Evolutionary conservation across 1,140 invertebrate genomes (phyloP), one percentile per base, ranked within the genome.

Genomic region (Drosophila rhopaloa): DNA sequence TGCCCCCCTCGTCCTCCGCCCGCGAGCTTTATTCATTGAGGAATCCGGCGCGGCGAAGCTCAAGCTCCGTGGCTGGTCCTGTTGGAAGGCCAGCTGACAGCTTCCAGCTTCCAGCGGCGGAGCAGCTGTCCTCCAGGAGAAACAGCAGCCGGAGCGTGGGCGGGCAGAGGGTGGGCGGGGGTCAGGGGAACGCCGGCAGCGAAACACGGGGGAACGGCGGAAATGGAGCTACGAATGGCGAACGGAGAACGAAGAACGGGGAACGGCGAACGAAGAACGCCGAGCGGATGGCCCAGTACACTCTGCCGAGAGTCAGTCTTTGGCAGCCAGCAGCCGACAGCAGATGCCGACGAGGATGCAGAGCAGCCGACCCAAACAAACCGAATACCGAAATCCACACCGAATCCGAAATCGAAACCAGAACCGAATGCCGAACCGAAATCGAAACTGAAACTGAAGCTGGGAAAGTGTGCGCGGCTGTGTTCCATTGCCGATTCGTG

Each of bases 21-120:
- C 10, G 48, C 53, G 63, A 83, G 81, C 81, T 84, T 80, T 82
- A 76, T 84, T 84, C 81, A 84, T 84, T 84, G 72, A 84, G 55
- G 50, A 84, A 76, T 57, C 53, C 37, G 16, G 54, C 16, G n/a
- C 44, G 66, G 63, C 63, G n/a, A 65, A 68, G 67, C 63, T 41
- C 40, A n/a, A 29, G 67, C 63, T 56, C 9, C 19, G 8, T 43
- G 27, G n/a, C 43, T 10, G 16, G 50, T 29, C 13, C 27, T 14
- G 50, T 44, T 83, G 80, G 70, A 70, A 83, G 56, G 44, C 65
- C 75, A 82, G 80, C 80, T 82, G 80, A 51, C 46, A 63, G 24
- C 14, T 51, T 51, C 48, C 48, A 53, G 24, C 51, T 75, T 70
- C 57, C 59, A 78, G 63, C 37, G 65, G n/a, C 40, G n/a, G 27